A percentile compares a stretch with the other conserved stretches of the same genome.
These are phyloP conservation scores for Oxyruncus cristatus DNA, from an alignment of 2,113 vertebrate genomes.

Conservation along the genomic window DNA sequence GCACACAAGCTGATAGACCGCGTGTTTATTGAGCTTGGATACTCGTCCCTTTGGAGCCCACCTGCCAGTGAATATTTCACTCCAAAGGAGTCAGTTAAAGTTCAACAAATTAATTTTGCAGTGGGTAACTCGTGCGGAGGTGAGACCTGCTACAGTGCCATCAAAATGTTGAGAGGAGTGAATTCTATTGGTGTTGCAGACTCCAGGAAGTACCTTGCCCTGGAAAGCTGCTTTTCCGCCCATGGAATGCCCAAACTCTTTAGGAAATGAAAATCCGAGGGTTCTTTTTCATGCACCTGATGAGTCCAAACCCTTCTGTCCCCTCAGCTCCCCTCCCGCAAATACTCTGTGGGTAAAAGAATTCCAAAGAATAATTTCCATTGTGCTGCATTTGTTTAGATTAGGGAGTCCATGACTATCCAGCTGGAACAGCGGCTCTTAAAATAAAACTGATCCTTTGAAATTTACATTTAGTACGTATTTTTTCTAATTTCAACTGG, in stretches of 20 bases:
- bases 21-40: background rate
- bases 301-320: background rate
- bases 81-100: background rate
- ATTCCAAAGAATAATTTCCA: background rate
- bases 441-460: background rate
- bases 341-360: background rate
- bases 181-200: background rate
- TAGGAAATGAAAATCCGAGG: background rate
- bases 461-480: background rate
- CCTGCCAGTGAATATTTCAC: background rate
- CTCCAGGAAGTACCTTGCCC: background rate
- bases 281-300: background rate
- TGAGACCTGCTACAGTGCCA: background rate
- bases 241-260: background rate
- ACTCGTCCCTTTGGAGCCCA: background rate
- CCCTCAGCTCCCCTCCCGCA: background rate
- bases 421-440: background rate
- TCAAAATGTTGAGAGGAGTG: background rate
- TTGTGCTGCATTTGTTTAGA: background rate
- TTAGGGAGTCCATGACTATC: background rate
- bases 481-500: conserved; percentile 22
- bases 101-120: conserved; percentile 2
- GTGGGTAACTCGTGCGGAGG: background rate
- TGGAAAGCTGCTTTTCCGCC: background rate
- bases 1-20: background rate